Evolutionary conservation across 2,797 vertebrate genomes (phyloP), one percentile per base, ranked within the genome.

Genomic region (Lepidocolaptes lacrymiger): DNA sequence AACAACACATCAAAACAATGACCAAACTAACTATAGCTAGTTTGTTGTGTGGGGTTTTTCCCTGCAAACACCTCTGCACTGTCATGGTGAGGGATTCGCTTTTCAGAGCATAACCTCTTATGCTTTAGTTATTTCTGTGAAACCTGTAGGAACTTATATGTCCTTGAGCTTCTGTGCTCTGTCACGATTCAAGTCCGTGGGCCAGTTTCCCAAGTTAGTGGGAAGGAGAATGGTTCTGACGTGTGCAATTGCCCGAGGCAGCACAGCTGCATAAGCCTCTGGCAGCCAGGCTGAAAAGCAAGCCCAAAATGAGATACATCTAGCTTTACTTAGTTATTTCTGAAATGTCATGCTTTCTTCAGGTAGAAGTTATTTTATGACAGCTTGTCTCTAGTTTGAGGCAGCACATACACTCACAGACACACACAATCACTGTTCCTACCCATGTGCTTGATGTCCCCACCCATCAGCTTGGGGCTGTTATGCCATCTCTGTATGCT

Each of bases 211-310:
- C n/a, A 36, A 68, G 39, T 69, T 39, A 30, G 34, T 76, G 52
- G 55, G n/a, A 51, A 32, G 63, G 46, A 73, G n/a, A 27, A 34
- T 64, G 32, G 55, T 62, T 73, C 67, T 61, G 21, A 24, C 15
- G 16, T 0, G 0, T 71, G 13, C 12, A 44, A 49, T 34, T 37
- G 49, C 37, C 41, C 0, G 1, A 56, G 62, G 49, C 54, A 80
- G 30, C 36, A 12, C 8, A 59, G 64, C 56, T 10, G 0, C 12
- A 6, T 21, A n/a, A 67, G 44, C 46, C 62, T 92, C 63, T 2
- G 0, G 14, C 71, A 72, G 17, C 7, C 74, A 62, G 51, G 55
- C 55, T 69, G 59, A 87, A 87, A 73, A 92, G 39, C 54, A 90
- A 55, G 32, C 14, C 81, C 36, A 10, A 39, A 46, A 68, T 16